Conservation (phyloP, 2,797 vertebrate species). For the Odontamblyopus rebecca region DNA sequence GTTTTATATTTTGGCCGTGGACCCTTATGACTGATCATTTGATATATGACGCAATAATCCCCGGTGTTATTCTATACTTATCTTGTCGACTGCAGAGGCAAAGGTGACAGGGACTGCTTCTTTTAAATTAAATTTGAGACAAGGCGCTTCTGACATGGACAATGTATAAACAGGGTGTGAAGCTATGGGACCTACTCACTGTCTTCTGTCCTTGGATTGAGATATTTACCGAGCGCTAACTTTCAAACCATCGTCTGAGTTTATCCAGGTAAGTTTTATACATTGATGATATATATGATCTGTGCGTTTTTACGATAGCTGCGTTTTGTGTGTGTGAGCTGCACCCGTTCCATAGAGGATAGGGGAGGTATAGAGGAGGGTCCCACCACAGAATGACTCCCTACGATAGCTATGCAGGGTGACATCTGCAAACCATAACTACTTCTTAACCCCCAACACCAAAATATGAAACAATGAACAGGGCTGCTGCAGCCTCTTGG, state of each 20-base stretch:
- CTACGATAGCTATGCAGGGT: constrained; percentile 72
- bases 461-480: constrained; percentile 67
- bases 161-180: constrained; percentile 44
- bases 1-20: background rate
- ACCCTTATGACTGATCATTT: background rate
- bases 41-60: constrained; percentile 16
- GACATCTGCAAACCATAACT: constrained; percentile 82
- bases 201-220: constrained; percentile 13
- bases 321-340: constrained; percentile 24
- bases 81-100: constrained; percentile 17
- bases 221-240: background rate
- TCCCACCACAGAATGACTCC: constrained; percentile 66
- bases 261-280: constrained; percentile 1
- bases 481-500: constrained; percentile 51
- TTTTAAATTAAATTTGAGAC: constrained; percentile 27
- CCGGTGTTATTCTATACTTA: constrained; percentile 15
- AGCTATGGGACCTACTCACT: constrained; percentile 24
- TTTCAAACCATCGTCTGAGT: background rate
- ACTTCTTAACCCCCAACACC: constrained; percentile 48
- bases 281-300: constrained; percentile 2
- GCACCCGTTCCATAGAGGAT: constrained; percentile 46
- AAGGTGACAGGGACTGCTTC: constrained; percentile 16
- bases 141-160: constrained; percentile 46
- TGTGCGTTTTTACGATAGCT: constrained; percentile 20
- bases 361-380: constrained; percentile 61